Conservation (phyloP, 2,888 invertebrate genomes). For the Nasonovia ribisnigri region DNA sequence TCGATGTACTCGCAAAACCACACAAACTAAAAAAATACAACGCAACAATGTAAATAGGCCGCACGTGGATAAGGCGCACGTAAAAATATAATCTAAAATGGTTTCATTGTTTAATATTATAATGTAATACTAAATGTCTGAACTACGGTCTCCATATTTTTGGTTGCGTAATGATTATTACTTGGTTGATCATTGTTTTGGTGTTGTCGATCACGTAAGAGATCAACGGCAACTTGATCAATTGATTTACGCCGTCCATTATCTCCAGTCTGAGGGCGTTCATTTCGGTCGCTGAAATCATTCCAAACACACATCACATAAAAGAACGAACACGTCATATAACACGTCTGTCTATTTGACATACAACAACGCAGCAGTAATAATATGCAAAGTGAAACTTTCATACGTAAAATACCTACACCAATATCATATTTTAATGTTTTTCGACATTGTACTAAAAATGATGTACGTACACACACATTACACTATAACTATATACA, state of each 20-base stretch:
- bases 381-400: slow-evolving; percentile 6
- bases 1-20: slow-evolving; percentile 85
- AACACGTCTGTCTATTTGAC: background rate
- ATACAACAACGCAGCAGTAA: background rate
- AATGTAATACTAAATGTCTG: background rate
- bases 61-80: background rate
- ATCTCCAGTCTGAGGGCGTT: slow-evolving; percentile 77
- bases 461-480: background rate
- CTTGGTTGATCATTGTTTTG: slow-evolving; percentile 76
- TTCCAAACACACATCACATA: slow-evolving; percentile 17
- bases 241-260: slow-evolving; percentile 75
- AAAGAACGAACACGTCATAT: background rate
- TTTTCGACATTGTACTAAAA: background rate
- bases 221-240: slow-evolving; percentile 76
- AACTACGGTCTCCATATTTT: background rate
- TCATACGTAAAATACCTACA: background rate
- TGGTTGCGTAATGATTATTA: slow-evolving; percentile 68
- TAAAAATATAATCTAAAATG: background rate
- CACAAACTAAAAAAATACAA: slow-evolving; percentile 68
- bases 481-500: background rate
- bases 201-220: slow-evolving; percentile 74
- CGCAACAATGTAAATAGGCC: background rate
- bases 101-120: background rate
- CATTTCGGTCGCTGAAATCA: slow-evolving; percentile 72
- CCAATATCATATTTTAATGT: background rate